phyloP scores from a whole-genome alignment of 2,888 invertebrate genomes.

The Autographa pulchrina region DNA sequence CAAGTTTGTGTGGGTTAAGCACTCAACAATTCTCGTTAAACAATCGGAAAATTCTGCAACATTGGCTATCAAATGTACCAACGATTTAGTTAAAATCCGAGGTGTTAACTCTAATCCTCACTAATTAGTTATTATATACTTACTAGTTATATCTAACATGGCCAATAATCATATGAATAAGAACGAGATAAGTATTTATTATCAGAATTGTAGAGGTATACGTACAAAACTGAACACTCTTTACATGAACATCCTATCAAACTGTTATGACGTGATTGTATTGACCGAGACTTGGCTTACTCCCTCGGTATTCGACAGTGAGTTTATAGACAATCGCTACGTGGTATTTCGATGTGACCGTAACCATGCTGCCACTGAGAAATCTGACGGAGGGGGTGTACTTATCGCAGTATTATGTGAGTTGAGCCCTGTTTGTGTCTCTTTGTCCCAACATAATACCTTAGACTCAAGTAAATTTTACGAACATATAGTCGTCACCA shows the following conservation, averaged over 20 bases:
- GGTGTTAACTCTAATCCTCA: not conserved
- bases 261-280: conserved; percentile 7
- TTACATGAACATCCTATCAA: conserved; percentile 10
- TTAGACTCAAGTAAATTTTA: no score
- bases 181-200: no score
- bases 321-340: conserved; percentile 14
- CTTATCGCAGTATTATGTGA: not conserved
- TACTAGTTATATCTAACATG: no score
- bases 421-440: no score
- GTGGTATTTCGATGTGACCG: conserved; percentile 17
- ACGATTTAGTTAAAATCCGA: no score
- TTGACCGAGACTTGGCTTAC: conserved; percentile 11
- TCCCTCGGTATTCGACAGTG: not conserved
- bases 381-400: conserved; percentile 8
- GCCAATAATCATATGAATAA: no score
- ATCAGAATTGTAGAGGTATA: no score
- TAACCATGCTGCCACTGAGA: conserved; percentile 5
- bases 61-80: conserved; percentile 9
- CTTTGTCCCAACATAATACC: no score
- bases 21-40: conserved; percentile 12
- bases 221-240: no score
- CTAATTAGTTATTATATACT: no score
- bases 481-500: no score
- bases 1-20: conserved; percentile 15
- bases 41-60: conserved; percentile 5